Percentiles rank a stretch among this genome's conserved stretches.
These are phyloP conservation scores for Phalacrocorax aristotelis DNA, from an alignment of 2,113 vertebrate genomes.

Conservation along the genomic window DNA sequence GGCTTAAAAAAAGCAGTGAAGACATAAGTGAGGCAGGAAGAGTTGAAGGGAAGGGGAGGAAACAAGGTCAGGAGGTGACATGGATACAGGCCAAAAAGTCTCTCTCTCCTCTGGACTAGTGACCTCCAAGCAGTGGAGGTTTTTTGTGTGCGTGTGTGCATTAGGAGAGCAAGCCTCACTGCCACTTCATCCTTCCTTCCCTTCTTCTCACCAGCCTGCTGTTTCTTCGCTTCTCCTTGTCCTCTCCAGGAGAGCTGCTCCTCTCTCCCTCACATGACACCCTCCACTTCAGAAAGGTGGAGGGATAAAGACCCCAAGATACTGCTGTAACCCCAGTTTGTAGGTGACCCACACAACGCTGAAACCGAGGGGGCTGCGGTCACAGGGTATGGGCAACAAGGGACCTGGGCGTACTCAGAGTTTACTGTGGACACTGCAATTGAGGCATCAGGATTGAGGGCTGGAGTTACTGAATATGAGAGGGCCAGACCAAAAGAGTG, in stretches of 20 bases:
- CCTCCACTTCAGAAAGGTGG: background rate
- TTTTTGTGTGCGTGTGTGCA: background rate
- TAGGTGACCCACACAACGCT: background rate
- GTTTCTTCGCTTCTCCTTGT: background rate
- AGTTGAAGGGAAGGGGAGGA: background rate
- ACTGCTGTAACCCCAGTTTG: background rate
- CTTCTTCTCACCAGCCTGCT: background rate
- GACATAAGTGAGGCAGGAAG: background rate
- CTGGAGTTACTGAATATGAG: background rate
- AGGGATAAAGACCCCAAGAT: background rate
- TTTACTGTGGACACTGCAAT: background rate
- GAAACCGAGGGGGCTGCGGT: accelerated
- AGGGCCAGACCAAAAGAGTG: background rate
- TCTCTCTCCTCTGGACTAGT: background rate
- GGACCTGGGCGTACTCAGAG: background rate
- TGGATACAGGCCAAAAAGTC: background rate
- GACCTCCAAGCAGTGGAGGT: background rate
- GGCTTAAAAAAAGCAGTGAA: background rate
- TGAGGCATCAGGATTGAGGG: background rate
- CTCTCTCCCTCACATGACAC: background rate
- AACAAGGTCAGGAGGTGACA: conserved; percentile 12
- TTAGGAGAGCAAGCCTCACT: background rate
- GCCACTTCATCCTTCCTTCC: background rate
- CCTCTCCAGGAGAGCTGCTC: background rate
- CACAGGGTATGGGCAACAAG: background rate